phyloP scores from a whole-genome alignment of 2,797 vertebrate species.

The Danio choprae region DNA sequence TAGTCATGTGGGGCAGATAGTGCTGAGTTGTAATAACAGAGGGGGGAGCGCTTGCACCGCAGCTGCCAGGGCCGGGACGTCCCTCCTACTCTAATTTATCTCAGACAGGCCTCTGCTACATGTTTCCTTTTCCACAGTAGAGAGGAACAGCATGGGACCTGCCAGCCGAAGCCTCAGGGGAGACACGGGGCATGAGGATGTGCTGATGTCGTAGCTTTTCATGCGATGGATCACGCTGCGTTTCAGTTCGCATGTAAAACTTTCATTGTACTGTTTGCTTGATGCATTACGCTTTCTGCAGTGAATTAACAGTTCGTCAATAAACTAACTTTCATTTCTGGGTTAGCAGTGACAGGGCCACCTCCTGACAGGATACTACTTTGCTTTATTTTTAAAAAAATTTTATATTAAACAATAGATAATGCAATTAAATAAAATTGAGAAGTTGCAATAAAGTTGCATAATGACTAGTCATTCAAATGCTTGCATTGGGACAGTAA shows the following conservation, averaged over 20 bases:
- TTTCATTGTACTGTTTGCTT: conserved; percentile 15
- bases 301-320: conserved; percentile 2
- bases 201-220: conserved; percentile 47
- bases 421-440: neutral
- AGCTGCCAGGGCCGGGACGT: conserved; percentile 69
- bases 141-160: conserved; percentile 53
- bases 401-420: too few species aligned
- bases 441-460: neutral
- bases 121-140: conserved; percentile 54
- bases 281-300: conserved; percentile 20
- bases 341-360: neutral
- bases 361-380: neutral
- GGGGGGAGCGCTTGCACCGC: conserved; percentile 52
- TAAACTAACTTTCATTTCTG: neutral
- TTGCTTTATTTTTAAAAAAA: neutral
- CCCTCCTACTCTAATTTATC: conserved; percentile 78
- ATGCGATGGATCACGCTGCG: neutral
- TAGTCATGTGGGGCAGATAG: conserved; percentile 70
- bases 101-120: conserved; percentile 66
- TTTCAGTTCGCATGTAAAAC: conserved; percentile 20
- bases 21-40: conserved; percentile 76
- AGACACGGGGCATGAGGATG: conserved; percentile 48
- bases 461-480: neutral
- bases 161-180: conserved; percentile 51
- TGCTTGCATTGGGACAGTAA: neutral